Evolutionary conservation across 2,797 vertebrate genomes (phyloP).

Genomic region (Limosa lapponica): DNA sequence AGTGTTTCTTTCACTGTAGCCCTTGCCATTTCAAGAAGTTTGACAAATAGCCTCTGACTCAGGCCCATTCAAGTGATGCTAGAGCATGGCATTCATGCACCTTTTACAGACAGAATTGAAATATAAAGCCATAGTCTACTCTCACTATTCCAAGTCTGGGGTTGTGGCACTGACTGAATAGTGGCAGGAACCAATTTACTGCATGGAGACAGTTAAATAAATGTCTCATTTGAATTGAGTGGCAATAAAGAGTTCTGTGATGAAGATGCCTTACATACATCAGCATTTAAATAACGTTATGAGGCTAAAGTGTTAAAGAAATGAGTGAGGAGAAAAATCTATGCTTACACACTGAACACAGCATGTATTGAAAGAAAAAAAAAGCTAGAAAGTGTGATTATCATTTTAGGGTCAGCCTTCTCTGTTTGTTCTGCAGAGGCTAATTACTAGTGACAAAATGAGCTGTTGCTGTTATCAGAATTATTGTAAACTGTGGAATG

Average conservation of each 20-base stretch:
- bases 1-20: background rate
- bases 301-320: background rate
- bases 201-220: background rate
- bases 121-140: background rate
- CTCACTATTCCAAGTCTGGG: background rate
- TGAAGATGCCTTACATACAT: background rate
- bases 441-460: conserved; percentile 4
- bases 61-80: background rate
- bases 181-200: background rate
- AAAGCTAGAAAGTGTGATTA: background rate
- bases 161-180: background rate
- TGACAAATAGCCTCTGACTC: background rate
- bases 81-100: background rate
- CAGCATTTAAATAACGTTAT: background rate
- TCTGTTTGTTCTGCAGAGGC: background rate
- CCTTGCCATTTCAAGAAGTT: background rate
- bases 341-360: background rate
- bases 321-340: background rate
- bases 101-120: background rate
- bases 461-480: background rate
- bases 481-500: background rate
- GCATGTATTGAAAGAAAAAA: background rate
- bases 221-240: background rate
- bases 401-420: background rate
- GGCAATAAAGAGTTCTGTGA: background rate